Conservation (phyloP, 2,888 invertebrate genomes). For the Orthonevra nobilis region DNA sequence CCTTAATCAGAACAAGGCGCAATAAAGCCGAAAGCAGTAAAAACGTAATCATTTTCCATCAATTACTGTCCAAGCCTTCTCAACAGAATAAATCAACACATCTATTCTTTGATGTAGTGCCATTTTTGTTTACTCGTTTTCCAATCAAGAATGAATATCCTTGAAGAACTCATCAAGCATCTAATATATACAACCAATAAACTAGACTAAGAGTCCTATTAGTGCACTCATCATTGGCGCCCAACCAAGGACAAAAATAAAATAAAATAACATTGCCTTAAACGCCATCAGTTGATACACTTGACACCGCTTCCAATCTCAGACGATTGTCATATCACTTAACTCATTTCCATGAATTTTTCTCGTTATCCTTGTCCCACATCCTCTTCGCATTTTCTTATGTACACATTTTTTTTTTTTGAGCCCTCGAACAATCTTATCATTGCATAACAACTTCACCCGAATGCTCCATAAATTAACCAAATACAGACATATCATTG, state of each 20-base stretch:
- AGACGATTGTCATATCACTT: conserved; percentile 13
- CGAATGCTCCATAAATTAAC: conserved; percentile 64
- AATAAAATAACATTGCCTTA: not conserved
- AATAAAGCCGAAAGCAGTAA: too few species aligned
- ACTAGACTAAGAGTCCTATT: too few species aligned
- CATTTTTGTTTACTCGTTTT: too few species aligned
- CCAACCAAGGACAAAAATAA: not conserved
- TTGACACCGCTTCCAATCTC: conserved; percentile 25
- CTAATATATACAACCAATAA: too few species aligned
- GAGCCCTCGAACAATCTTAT: conserved; percentile 23
- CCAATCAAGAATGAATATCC: too few species aligned
- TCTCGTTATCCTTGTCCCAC: conserved; percentile 23
- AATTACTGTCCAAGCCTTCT: too few species aligned
- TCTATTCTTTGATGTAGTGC: too few species aligned
- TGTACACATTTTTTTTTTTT: conserved; percentile 19
- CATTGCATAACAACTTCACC: conserved; percentile 57
- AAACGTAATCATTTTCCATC: too few species aligned
- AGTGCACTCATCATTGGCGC: conserved; percentile 2
- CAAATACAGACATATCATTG: conserved; percentile 63
- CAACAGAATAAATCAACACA: too few species aligned
- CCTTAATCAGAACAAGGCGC: too few species aligned
- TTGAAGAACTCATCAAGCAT: too few species aligned
- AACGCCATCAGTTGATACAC: conserved; percentile 13
- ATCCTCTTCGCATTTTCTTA: conserved; percentile 16
- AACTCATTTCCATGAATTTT: conserved; percentile 4